Percentiles rank a stretch among this genome's conserved stretches.
phyloP scores from a whole-genome alignment of 2,797 vertebrate genomes.

The Carduelis carduelis region DNA sequence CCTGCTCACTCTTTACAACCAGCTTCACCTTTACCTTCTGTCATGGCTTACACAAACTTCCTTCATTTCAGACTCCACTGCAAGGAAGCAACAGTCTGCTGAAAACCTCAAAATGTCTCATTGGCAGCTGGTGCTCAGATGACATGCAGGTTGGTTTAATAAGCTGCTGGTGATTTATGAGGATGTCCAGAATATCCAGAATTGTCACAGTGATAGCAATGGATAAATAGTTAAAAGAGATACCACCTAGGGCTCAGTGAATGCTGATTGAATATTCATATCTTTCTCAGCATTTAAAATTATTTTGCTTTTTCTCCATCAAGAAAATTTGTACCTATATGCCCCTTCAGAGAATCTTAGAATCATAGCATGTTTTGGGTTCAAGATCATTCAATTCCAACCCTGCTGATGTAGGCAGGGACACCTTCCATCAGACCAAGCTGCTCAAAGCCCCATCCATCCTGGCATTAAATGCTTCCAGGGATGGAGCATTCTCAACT shows the following conservation, averaged over 20 bases:
- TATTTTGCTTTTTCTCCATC: not conserved
- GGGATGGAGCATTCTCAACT: not conserved
- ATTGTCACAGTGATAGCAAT: not conserved
- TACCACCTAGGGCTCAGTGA: not conserved
- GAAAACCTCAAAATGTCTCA: not conserved
- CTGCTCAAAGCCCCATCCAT: not conserved
- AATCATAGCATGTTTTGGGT: not conserved
- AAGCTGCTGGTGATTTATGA: not conserved
- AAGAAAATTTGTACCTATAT: not conserved
- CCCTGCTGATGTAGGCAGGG: rapidly evolving
- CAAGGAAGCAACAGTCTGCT: not conserved
- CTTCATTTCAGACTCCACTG: not conserved
- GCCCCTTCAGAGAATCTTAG: not conserved
- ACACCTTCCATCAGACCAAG: not conserved
- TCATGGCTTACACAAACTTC: not conserved
- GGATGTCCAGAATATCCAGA: not conserved
- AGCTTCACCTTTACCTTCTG: not conserved
- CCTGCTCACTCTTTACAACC: not conserved
- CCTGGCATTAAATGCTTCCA: not conserved
- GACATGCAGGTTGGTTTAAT: not conserved
- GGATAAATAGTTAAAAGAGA: not conserved
- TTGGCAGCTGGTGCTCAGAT: not conserved
- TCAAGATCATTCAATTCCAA: not conserved
- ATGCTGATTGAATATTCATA: not conserved
- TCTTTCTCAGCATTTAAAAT: not conserved